Evolutionary conservation across 1,140 invertebrate species (phyloP).

Genomic region (Hylaeus volcanicus): DNA sequence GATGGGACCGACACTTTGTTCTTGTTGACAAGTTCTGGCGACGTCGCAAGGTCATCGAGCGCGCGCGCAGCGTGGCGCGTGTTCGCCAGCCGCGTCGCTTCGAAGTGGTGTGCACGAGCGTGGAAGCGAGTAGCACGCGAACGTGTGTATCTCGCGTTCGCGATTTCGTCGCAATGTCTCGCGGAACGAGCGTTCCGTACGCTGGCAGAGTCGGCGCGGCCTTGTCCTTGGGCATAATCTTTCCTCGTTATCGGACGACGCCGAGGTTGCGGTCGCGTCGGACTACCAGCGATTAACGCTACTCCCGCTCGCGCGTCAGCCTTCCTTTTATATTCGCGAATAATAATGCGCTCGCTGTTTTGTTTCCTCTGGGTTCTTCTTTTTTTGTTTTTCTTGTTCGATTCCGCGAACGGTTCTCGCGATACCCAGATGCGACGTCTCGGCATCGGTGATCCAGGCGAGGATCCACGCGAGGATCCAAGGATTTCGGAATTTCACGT

Average conservation of each 20-base stretch:
- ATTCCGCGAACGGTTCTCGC: not conserved
- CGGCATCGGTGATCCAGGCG: no score
- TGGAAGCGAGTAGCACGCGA: slow-evolving; percentile 14
- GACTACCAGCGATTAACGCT: slow-evolving; percentile 54
- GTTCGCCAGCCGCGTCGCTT: slow-evolving; percentile 18
- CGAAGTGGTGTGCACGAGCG: slow-evolving; percentile 31
- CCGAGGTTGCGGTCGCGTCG: slow-evolving; percentile 66
- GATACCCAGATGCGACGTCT: not conserved
- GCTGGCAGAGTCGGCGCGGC: slow-evolving; percentile 52
- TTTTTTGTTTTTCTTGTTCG: not conserved
- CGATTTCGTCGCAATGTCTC: slow-evolving; percentile 59
- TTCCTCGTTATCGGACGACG: slow-evolving; percentile 77
- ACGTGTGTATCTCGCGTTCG: slow-evolving; percentile 45
- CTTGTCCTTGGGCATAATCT: slow-evolving; percentile 79
- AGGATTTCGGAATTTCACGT: no score
- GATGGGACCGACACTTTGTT: slow-evolving; percentile 38
- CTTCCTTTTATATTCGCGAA: slow-evolving; percentile 61
- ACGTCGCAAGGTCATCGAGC: slow-evolving; percentile 47
- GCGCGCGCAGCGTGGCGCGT: slow-evolving; percentile 25
- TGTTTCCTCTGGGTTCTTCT: not conserved
- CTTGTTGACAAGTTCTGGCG: slow-evolving; percentile 49
- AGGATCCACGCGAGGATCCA: no score
- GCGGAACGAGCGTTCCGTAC: slow-evolving; percentile 32
- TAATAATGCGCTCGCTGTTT: slow-evolving; percentile 45
- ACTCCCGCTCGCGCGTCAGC: slow-evolving; percentile 56